Conservation (phyloP, 2,888 invertebrate species). For the Drosophila kambysellisi region DNA sequence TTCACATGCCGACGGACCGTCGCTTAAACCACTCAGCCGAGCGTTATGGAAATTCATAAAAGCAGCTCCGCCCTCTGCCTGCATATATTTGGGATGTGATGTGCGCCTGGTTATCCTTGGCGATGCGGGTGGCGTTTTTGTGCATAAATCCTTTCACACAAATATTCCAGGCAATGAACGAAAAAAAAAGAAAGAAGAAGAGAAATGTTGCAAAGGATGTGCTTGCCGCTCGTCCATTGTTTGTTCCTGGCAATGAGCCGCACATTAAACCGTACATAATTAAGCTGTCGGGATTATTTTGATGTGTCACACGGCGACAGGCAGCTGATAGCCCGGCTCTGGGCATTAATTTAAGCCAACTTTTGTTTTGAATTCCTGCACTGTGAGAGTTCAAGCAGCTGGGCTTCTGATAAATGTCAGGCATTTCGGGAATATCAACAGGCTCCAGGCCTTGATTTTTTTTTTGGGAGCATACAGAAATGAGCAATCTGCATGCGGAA, state of each 20-base stretch:
- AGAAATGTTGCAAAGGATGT: slow-evolving; percentile 55
- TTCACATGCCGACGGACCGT: slow-evolving; percentile 49
- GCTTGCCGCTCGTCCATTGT: slow-evolving; percentile 52
- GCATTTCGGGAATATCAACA: slow-evolving; percentile 50
- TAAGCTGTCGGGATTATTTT: slow-evolving; percentile 84
- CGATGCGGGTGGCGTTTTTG: slow-evolving; percentile 74
- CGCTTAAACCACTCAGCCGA: slow-evolving; percentile 70
- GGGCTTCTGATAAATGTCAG: slow-evolving; percentile 30
- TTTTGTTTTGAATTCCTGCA: slow-evolving; percentile 65
- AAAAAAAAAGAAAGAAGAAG: slow-evolving; percentile 20
- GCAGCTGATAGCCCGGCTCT: slow-evolving; percentile 72
- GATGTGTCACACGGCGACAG: slow-evolving; percentile 81
- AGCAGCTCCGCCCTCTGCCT: slow-evolving; percentile 22
- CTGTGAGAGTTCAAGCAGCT: slow-evolving; percentile 55
- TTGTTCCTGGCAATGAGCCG: slow-evolving; percentile 71
- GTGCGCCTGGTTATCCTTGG: slow-evolving; percentile 40
- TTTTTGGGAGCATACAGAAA: not conserved
- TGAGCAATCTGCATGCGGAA: not conserved
- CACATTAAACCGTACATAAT: slow-evolving; percentile 79
- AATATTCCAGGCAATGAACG: slow-evolving; percentile 30
- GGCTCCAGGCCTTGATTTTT: slow-evolving; percentile 21
- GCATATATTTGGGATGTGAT: slow-evolving; percentile 56
- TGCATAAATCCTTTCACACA: slow-evolving; percentile 77
- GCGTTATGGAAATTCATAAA: slow-evolving; percentile 77
- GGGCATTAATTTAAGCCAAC: slow-evolving; percentile 77